Evolutionary conservation across 2,888 invertebrate species (phyloP).

Genomic region (Chrysotoxum bicinctum): DNA sequence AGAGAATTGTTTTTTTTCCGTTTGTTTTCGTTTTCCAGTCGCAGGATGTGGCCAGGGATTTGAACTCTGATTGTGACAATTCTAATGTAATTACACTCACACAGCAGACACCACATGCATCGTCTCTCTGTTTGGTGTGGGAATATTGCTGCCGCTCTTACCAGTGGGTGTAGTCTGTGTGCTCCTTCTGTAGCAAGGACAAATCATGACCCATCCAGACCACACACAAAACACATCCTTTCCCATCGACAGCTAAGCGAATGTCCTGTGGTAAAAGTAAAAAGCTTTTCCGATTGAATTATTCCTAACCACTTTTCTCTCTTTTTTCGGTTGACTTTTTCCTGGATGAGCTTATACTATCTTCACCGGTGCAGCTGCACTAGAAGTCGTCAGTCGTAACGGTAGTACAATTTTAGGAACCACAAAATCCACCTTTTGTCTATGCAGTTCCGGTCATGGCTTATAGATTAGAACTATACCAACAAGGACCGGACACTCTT

Average conservation of each 20-base stretch:
- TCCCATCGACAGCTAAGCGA: slow-evolving; percentile 50
- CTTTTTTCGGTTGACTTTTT: background rate
- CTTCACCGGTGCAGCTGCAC: slow-evolving; percentile 29
- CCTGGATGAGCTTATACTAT: background rate
- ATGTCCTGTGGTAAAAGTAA: slow-evolving; percentile 47
- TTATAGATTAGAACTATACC: slow-evolving; percentile 18
- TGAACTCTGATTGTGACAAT: slow-evolving; percentile 63
- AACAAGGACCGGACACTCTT: background rate
- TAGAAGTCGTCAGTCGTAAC: background rate
- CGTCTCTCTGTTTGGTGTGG: background rate
- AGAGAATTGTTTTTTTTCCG: background rate
- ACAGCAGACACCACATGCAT: background rate
- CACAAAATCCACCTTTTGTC: slow-evolving; percentile 32
- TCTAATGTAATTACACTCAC: slow-evolving; percentile 67
- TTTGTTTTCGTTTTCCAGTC: slow-evolving; percentile 1
- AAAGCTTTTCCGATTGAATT: slow-evolving; percentile 66
- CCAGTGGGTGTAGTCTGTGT: background rate
- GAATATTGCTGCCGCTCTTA: background rate
- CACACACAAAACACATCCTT: slow-evolving; percentile 46
- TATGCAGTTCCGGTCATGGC: background rate
- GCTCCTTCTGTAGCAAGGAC: background rate
- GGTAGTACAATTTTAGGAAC: slow-evolving; percentile 30
- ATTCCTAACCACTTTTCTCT: slow-evolving; percentile 48
- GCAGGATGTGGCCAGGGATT: slow-evolving; percentile 43
- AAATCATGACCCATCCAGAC: slow-evolving; percentile 38